Conservation (phyloP, 2,888 invertebrate species). For the Habrosyne pyritoides region DNA sequence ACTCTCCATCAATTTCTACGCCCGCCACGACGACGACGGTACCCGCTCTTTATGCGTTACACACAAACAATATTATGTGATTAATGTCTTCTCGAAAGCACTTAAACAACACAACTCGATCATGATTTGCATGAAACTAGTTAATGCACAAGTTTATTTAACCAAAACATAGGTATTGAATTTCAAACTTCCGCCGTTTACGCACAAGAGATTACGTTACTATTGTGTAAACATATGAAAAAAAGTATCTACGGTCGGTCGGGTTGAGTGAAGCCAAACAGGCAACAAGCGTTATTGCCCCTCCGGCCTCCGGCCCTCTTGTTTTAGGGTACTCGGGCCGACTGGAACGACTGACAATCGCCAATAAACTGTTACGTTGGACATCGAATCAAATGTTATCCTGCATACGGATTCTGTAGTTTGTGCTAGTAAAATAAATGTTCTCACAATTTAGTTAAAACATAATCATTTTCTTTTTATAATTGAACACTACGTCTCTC, state of each 20-base stretch:
- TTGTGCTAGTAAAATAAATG: too few relatives aligned
- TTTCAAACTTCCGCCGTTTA: constrained; percentile 1
- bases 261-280: not conserved
- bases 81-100: constrained; percentile 71
- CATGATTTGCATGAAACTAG: constrained; percentile 79
- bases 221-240: not conserved
- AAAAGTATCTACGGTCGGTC: not conserved
- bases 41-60: constrained; percentile 62
- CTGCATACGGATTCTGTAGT: not conserved
- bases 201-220: not conserved
- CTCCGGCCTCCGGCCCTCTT: not conserved
- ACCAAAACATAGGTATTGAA: constrained; percentile 17
- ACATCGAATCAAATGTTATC: not conserved
- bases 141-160: constrained; percentile 69
- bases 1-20: constrained; percentile 72
- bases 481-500: too few relatives aligned
- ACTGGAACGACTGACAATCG: not conserved
- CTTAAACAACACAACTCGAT: constrained; percentile 64
- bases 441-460: too few relatives aligned
- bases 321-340: not conserved
- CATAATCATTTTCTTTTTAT: too few relatives aligned
- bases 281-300: not conserved
- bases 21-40: constrained; percentile 41
- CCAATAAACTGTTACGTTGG: not conserved
- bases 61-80: constrained; percentile 77